phyloP scores from a whole-genome alignment of 2,888 invertebrate species.

The Drosophila neutralis region DNA sequence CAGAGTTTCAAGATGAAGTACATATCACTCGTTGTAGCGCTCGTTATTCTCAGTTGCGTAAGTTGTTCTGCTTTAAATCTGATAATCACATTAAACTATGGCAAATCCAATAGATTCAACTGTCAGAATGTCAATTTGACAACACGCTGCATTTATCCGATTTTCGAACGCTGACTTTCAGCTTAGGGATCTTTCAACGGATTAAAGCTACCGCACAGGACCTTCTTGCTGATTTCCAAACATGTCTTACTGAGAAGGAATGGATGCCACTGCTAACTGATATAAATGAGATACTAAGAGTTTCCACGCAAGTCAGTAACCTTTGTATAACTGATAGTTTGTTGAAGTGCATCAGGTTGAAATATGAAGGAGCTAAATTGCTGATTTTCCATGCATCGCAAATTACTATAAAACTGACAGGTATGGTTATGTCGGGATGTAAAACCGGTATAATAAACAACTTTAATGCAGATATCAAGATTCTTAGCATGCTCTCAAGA shows the following conservation, averaged over 20 bases:
- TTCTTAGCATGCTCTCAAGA: neutral
- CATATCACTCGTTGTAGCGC: too few species aligned
- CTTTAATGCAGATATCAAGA: neutral
- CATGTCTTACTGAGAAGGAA: neutral
- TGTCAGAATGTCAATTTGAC: neutral
- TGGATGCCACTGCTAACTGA: neutral
- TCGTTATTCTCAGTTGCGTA: too few species aligned
- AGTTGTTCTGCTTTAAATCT: too few species aligned
- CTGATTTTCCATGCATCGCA: rapidly evolving
- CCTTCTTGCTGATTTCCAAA: neutral
- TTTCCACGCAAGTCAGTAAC: neutral
- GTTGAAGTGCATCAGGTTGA: neutral
- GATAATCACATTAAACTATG: too few species aligned
- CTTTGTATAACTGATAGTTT: neutral
- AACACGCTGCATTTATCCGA: rapidly evolving
- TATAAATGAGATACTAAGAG: neutral
- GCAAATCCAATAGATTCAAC: too few species aligned
- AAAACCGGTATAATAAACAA: neutral
- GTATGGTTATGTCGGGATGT: neutral
- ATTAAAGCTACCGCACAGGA: neutral
- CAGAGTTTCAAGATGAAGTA: too few species aligned
- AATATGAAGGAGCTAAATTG: neutral
- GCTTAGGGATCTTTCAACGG: neutral
- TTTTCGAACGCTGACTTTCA: neutral
- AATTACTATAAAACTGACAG: neutral